Evolutionary conservation across 2,113 vertebrate genomes (phyloP).

Genomic region (Alligator mississippiensis): DNA sequence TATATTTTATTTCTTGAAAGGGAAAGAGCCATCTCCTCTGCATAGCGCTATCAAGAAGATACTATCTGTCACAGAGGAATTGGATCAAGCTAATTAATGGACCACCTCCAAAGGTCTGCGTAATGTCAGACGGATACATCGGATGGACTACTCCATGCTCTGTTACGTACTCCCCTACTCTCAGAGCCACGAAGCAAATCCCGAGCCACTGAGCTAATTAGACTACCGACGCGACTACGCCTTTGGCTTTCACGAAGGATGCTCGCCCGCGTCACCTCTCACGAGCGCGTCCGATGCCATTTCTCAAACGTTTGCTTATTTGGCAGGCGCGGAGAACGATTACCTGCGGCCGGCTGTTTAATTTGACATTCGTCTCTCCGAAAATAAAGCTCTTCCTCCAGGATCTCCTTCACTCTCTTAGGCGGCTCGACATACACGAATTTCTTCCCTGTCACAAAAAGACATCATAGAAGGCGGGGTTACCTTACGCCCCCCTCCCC

Average conservation of each 20-base stretch:
- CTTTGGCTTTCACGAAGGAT: neutral
- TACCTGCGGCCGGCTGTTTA: conserved; percentile 77
- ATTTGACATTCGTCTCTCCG: conserved; percentile 65
- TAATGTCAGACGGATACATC: neutral
- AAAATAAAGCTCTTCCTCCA: conserved; percentile 78
- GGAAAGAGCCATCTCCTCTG: neutral
- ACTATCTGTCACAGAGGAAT: neutral
- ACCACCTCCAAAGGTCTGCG: neutral
- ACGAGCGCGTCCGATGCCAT: neutral
- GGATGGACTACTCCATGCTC: neutral
- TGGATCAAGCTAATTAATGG: neutral
- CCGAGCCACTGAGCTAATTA: too few relatives aligned
- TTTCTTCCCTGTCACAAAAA: conserved; percentile 71
- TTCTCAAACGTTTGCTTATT: neutral
- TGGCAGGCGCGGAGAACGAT: neutral
- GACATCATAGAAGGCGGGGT: neutral
- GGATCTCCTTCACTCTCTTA: conserved; percentile 80
- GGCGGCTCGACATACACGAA: conserved; percentile 73
- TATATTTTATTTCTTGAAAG: too few relatives aligned
- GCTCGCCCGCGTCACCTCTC: neutral
- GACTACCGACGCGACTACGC: too few relatives aligned
- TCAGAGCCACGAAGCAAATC: neutral
- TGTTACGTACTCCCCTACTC: neutral
- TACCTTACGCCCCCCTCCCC: neutral
- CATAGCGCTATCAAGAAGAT: neutral